A percentile compares a stretch with the other conserved stretches of the same genome.
Conservation (phyloP, 2,113 vertebrate genomes). For the Bostrychus sinensis region DNA sequence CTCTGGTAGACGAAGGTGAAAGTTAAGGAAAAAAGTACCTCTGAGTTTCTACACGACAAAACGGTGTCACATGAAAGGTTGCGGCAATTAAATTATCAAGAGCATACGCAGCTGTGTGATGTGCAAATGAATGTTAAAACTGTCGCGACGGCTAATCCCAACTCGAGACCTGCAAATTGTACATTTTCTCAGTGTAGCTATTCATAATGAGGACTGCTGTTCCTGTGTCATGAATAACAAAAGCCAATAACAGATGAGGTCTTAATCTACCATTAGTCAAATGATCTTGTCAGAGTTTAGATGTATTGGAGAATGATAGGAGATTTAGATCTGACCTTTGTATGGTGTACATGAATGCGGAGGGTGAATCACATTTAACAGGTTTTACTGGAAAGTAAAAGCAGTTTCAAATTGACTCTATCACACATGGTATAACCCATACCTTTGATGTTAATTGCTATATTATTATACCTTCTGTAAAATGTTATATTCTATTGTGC, state of each 20-base stretch:
- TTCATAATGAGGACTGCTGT: not conserved
- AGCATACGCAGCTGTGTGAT: too few relatives aligned
- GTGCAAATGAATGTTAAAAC: too few relatives aligned
- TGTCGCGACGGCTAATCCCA: too few relatives aligned
- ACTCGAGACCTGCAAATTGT: not conserved
- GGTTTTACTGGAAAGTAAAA: constrained; percentile 30
- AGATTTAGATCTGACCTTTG: constrained; percentile 20
- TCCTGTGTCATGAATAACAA: constrained; percentile 11
- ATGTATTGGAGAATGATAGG: constrained; percentile 32
- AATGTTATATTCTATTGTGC: not conserved
- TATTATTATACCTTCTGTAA: not conserved
- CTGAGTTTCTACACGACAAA: too few relatives aligned
- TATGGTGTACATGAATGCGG: too few relatives aligned
- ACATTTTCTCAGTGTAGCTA: not conserved
- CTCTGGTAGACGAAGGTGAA: too few relatives aligned
- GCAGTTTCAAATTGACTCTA: constrained; percentile 18
- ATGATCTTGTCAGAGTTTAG: constrained; percentile 17
- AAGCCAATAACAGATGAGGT: constrained; percentile 2
- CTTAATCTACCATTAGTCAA: constrained; percentile 41
- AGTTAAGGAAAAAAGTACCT: too few relatives aligned
- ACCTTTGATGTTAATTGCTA: not conserved
- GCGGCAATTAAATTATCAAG: too few relatives aligned
- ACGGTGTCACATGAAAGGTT: too few relatives aligned
- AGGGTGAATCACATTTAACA: not conserved
- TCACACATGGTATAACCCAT: not conserved